phyloP scores from a whole-genome alignment of 2,888 invertebrate genomes.

The Hirtodrosophila cameraria region DNA sequence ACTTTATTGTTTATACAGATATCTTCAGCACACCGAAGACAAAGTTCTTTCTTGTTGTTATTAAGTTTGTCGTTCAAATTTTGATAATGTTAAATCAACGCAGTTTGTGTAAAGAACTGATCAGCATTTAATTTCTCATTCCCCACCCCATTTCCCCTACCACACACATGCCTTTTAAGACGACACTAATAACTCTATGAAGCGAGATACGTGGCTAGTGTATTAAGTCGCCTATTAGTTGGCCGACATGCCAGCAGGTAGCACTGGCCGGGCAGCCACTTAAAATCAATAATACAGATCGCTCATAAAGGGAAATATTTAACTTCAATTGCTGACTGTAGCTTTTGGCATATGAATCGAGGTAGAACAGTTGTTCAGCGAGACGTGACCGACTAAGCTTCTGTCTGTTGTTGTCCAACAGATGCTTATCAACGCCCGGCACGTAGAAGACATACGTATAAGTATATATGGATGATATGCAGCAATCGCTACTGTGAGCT shows the following conservation, averaged over 20 bases:
- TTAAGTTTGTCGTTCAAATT: too few relatives aligned
- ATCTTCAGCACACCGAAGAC: too few relatives aligned
- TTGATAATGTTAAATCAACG: not conserved
- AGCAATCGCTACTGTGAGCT: conserved; percentile 21
- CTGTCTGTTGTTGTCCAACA: conserved; percentile 9
- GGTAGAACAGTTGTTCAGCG: conserved; percentile 40
- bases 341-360: conserved; percentile 25
- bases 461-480: conserved; percentile 31
- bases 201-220: conserved; percentile 56
- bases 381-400: conserved; percentile 51
- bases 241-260: conserved; percentile 58
- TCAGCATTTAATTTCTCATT: conserved; percentile 11
- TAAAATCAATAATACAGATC: conserved; percentile 62
- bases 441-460: conserved; percentile 46
- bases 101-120: not conserved
- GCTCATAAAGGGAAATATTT: conserved; percentile 72
- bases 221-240: conserved; percentile 65
- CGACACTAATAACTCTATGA: conserved; percentile 74
- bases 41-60: not conserved
- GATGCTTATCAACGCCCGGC: conserved; percentile 51
- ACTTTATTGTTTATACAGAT: too few relatives aligned
- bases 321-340: conserved; percentile 18
- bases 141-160: not conserved
- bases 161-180: conserved; percentile 37
- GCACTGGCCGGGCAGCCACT: conserved; percentile 18